phyloP scores from a whole-genome alignment of 2,113 vertebrate species.

The Nymphicus hollandicus region DNA sequence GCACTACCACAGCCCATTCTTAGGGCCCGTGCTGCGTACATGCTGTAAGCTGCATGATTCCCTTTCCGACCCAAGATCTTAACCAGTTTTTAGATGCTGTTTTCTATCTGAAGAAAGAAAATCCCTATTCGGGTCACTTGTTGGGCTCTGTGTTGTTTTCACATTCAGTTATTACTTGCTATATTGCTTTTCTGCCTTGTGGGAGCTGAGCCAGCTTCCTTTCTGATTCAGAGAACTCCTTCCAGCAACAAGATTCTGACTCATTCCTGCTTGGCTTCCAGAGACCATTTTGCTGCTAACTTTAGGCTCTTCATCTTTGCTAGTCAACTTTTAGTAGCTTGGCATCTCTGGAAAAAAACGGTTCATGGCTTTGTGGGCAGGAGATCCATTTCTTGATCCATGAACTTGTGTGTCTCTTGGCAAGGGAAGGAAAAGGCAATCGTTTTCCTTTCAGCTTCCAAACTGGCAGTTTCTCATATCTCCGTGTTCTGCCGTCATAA shows the following conservation, averaged over 20 bases:
- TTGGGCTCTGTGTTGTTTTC: constrained; percentile 55
- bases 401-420: constrained; percentile 45
- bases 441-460: constrained; percentile 50
- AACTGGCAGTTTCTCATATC: constrained; percentile 27
- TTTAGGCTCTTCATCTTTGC: constrained; percentile 63
- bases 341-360: constrained; percentile 37
- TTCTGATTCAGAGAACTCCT: constrained; percentile 65
- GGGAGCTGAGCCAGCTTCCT: constrained; percentile 66
- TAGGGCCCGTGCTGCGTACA: background rate
- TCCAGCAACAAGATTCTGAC: constrained; percentile 60
- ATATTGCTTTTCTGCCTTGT: constrained; percentile 68
- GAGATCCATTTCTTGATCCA: constrained; percentile 35
- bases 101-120: constrained; percentile 39
- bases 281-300: constrained; percentile 53
- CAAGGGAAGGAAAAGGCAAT: constrained; percentile 16
- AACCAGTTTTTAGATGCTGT: background rate
- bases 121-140: constrained; percentile 54
- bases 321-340: constrained; percentile 59
- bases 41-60: background rate
- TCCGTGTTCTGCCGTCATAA: constrained; percentile 9
- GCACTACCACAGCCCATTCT: background rate
- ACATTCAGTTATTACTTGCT: constrained; percentile 61
- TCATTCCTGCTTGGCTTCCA: constrained; percentile 62
- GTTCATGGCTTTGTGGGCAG: constrained; percentile 40
- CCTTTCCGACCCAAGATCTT: constrained; percentile 23